Evolutionary conservation across 2,888 invertebrate species (phyloP).

Genomic region (Coremacera marginata): DNA sequence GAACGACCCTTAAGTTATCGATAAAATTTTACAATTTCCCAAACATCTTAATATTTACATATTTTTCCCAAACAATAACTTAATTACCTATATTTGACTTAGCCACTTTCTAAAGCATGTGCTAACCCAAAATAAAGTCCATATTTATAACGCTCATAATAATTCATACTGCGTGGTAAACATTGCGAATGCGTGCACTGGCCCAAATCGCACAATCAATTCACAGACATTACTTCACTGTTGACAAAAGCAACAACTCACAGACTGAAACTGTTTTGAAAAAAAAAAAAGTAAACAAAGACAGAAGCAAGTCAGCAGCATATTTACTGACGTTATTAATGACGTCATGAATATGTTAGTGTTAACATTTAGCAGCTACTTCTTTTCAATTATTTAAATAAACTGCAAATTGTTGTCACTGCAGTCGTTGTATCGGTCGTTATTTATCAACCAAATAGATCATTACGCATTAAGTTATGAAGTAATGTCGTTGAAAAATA

Average conservation of each 20-base stretch:
- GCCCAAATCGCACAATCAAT: constrained; percentile 8
- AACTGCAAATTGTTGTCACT: background rate
- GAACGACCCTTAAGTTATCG: no score
- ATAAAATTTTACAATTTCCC: no score
- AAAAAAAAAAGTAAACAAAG: background rate
- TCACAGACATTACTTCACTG: constrained; percentile 10
- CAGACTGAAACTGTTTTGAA: background rate
- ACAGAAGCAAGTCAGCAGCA: background rate
- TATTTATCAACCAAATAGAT: background rate
- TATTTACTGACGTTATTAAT: background rate
- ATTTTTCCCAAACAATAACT: no score
- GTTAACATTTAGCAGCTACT: background rate
- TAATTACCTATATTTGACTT: no score
- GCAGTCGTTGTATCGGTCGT: background rate
- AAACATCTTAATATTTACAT: no score
- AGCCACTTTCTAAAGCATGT: background rate
- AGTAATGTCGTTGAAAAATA: background rate
- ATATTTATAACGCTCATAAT: background rate
- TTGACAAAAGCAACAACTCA: background rate
- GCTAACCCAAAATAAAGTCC: background rate
- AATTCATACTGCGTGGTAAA: constrained; percentile 12
- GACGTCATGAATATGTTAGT: background rate
- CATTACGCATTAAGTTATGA: background rate
- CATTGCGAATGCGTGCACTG: constrained; percentile 23
- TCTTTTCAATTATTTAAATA: no score